phyloP scores from a whole-genome alignment of 2,113 vertebrate species.

The Neomonachus schauinslandi region DNA sequence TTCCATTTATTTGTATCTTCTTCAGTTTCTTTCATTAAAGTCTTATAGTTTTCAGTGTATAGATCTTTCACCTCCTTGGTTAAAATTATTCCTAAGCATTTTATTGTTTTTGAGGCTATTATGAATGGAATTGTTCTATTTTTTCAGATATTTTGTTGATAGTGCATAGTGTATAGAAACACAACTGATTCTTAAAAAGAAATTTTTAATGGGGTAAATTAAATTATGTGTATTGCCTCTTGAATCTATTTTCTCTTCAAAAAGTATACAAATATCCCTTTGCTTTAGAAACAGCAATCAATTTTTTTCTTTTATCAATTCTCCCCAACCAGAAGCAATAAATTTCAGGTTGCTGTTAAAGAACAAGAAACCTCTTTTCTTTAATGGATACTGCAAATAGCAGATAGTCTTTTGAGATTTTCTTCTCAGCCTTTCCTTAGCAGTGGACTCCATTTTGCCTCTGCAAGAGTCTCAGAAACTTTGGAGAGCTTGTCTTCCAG shows the following conservation, averaged over 20 bases:
- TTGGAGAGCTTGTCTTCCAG: not conserved
- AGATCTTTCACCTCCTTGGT: not conserved
- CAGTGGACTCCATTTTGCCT: not conserved
- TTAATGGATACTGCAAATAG: not conserved
- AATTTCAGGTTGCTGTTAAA: not conserved
- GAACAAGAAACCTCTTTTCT: not conserved
- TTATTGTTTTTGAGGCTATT: not conserved
- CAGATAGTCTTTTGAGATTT: not conserved
- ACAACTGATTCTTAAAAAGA: not conserved
- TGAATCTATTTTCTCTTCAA: slow-evolving; percentile 38
- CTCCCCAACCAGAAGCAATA: not conserved
- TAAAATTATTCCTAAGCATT: not conserved
- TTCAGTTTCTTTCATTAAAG: not conserved
- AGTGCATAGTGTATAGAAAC: not conserved
- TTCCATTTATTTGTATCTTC: not conserved
- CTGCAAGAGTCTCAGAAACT: not conserved
- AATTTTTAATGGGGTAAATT: slow-evolving; percentile 6
- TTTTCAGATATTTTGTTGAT: not conserved
- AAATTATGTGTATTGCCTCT: slow-evolving; percentile 28
- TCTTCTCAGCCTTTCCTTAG: not conserved
- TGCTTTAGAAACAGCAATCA: slow-evolving; percentile 42
- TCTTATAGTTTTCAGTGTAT: not conserved
- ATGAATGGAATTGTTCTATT: not conserved
- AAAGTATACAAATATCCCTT: slow-evolving; percentile 25
- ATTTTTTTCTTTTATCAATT: not conserved